Evolutionary conservation across 2,888 invertebrate species (phyloP).

Genomic region (Schizaphis graminum): DNA sequence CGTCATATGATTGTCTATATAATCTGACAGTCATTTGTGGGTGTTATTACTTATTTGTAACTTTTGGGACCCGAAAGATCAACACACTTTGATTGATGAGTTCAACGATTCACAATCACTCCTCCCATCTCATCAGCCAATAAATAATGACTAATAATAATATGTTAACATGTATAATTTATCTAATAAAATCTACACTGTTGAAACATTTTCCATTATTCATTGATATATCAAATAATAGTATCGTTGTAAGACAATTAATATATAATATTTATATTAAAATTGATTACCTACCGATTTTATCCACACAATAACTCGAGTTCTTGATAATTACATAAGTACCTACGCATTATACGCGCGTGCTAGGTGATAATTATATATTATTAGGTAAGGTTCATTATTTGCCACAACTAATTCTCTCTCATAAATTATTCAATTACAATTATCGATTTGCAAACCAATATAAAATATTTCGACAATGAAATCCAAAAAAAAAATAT

Average conservation of each 20-base stretch:
- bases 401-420: neutral
- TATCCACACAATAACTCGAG: neutral
- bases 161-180: neutral
- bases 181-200: neutral
- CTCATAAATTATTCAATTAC: neutral
- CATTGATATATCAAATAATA: neutral
- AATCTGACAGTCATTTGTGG: slow-evolving; percentile 1
- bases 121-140: neutral
- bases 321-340: neutral
- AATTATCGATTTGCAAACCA: neutral
- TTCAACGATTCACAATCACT: slow-evolving; percentile 8
- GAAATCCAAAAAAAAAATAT: neutral
- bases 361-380: neutral
- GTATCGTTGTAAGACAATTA: neutral
- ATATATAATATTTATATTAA: neutral
- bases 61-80: neutral
- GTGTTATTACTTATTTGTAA: slow-evolving; percentile 23
- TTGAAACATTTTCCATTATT: neutral
- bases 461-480: neutral
- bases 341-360: neutral
- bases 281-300: slow-evolving; percentile 12
- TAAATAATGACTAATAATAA: neutral
- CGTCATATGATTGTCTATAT: neutral
- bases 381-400: neutral
- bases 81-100: slow-evolving; percentile 25